A percentile compares a stretch with the other conserved stretches of the same genome.
Conservation (phyloP, 2,888 invertebrate genomes). For the Ochlodes sylvanus region DNA sequence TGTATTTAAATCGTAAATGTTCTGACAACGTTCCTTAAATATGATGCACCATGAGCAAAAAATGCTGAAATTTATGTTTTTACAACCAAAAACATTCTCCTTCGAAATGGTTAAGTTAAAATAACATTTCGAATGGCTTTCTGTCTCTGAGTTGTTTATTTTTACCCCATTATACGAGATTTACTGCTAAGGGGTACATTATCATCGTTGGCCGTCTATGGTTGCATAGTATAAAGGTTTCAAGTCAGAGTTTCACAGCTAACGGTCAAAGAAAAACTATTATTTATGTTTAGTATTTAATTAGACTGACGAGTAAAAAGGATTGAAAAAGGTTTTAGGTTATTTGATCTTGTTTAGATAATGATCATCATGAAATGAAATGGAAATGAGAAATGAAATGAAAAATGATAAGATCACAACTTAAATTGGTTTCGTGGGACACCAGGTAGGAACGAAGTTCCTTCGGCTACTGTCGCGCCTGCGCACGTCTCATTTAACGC, state of each 20-base stretch:
- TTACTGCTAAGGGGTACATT: slow-evolving; percentile 65
- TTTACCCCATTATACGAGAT: slow-evolving; percentile 67
- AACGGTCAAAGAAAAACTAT: neutral
- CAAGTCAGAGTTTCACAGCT: slow-evolving; percentile 41
- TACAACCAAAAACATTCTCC: slow-evolving; percentile 4
- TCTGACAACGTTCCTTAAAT: neutral
- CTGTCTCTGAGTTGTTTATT: slow-evolving; percentile 61
- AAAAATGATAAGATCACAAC: too few relatives aligned
- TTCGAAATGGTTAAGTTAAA: slow-evolving; percentile 40
- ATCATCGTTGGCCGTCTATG: slow-evolving; percentile 62
- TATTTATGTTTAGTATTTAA: too few relatives aligned
- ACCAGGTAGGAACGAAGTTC: too few relatives aligned
- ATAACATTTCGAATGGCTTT: slow-evolving; percentile 52
- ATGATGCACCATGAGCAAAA: neutral
- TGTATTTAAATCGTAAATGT: too few relatives aligned
- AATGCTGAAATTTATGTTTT: neutral
- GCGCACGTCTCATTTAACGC: too few relatives aligned
- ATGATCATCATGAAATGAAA: too few relatives aligned
- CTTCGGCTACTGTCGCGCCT: too few relatives aligned
- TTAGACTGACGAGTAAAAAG: too few relatives aligned
- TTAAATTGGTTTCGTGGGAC: too few relatives aligned
- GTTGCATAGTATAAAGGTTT: slow-evolving; percentile 54
- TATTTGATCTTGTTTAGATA: too few relatives aligned
- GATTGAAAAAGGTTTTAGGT: too few relatives aligned
- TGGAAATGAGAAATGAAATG: too few relatives aligned